These are phyloP conservation scores for Drymodes brunneopygia DNA, from an alignment of 2,113 vertebrate species.

Conservation along the genomic window DNA sequence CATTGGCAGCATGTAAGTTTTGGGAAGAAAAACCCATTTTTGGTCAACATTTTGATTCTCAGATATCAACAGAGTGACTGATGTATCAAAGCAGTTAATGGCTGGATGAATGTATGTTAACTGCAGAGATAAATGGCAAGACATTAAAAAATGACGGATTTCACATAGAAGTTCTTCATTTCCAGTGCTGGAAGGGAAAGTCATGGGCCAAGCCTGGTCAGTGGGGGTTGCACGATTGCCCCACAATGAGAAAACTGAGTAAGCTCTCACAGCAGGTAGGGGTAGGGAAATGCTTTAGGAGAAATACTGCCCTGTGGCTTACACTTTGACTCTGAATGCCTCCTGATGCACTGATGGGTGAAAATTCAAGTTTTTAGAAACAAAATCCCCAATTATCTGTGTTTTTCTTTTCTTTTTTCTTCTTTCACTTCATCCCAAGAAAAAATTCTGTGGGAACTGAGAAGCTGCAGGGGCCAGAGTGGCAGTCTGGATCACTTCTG, in stretches of 20 bases:
- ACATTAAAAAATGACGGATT: neutral
- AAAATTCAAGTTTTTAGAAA: neutral
- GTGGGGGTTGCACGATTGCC: neutral
- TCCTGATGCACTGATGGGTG: neutral
- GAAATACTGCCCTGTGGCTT: neutral
- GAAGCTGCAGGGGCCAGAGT: neutral
- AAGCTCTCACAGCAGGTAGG: neutral
- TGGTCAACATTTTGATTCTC: conserved; percentile 45
- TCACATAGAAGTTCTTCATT: neutral
- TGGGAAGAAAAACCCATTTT: neutral
- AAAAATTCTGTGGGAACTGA: neutral
- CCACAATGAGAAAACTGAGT: neutral
- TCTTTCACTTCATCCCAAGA: neutral
- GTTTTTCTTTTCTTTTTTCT: neutral
- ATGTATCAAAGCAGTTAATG: neutral
- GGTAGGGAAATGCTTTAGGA: neutral
- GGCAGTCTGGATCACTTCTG: neutral
- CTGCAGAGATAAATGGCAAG: neutral
- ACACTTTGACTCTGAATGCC: neutral
- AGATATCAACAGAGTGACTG: neutral
- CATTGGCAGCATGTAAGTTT: neutral
- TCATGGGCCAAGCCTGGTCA: neutral
- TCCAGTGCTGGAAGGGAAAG: neutral
- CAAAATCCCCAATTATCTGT: neutral
- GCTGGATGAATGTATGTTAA: neutral